These are phyloP conservation scores for Esox niger DNA, from an alignment of 2,113 vertebrate genomes.

Conservation along the genomic window DNA sequence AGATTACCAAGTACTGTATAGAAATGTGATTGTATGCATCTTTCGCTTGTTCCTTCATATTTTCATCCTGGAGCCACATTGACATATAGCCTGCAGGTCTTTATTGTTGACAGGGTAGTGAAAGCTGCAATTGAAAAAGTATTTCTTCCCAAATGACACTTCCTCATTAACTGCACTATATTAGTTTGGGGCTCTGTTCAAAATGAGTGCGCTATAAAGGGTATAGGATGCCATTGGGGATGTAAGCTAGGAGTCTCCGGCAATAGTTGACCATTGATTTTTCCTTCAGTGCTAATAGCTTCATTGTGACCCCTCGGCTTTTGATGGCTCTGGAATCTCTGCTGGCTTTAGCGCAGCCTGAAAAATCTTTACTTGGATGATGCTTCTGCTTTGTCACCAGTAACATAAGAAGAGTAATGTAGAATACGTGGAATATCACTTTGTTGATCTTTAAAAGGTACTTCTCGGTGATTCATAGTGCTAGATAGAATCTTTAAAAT, in stretches of 20 bases:
- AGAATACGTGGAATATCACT: background rate
- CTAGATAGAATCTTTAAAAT: background rate
- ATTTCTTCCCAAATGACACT: too few species aligned
- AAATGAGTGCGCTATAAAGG: too few species aligned
- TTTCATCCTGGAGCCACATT: constrained; percentile 39
- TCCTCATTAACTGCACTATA: too few species aligned
- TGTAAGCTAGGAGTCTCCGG: constrained; percentile 57
- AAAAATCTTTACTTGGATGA: constrained; percentile 19
- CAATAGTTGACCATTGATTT: constrained; percentile 84
- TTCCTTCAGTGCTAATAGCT: constrained; percentile 81
- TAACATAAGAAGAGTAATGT: background rate
- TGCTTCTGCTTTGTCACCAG: background rate
- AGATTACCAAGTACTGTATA: constrained; percentile 32
- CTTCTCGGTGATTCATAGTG: background rate
- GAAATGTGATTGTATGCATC: constrained; percentile 61
- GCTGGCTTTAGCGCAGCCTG: constrained; percentile 32
- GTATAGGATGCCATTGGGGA: too few species aligned
- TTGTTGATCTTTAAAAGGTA: background rate
- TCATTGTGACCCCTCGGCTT: constrained; percentile 65
- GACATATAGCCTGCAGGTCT: constrained; percentile 51
- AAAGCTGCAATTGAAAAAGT: constrained; percentile 74
- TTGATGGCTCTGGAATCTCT: constrained; percentile 46
- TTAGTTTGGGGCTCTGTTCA: too few species aligned
- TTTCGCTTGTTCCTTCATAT: constrained; percentile 37
- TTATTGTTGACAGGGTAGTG: constrained; percentile 70